A percentile compares a stretch with the other conserved stretches of the same genome.
phyloP scores from a whole-genome alignment of 2,797 vertebrate genomes.

The Anguilla pacifica region DNA sequence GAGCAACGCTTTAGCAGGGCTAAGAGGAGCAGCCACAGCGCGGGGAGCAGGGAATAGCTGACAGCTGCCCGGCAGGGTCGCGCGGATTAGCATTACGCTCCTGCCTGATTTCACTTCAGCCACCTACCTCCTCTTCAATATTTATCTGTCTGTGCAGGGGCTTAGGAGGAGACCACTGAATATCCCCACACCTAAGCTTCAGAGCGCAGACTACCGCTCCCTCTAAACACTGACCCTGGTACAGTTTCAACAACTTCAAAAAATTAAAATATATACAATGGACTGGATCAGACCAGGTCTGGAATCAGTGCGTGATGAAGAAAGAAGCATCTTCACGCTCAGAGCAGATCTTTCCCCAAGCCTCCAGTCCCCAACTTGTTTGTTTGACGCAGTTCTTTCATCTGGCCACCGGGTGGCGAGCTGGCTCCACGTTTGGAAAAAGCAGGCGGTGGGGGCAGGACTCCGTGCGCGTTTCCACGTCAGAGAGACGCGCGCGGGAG shows the following conservation, averaged over 20 bases:
- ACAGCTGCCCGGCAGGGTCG: constrained; percentile 78
- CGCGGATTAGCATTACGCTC: constrained; percentile 76
- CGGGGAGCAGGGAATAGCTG: constrained; percentile 73
- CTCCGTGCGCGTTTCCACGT: constrained; percentile 63
- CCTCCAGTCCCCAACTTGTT: background rate
- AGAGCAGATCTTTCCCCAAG: background rate
- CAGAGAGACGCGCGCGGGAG: constrained; percentile 64
- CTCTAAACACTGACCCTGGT: background rate
- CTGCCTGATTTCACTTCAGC: constrained; percentile 75
- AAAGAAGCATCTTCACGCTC: background rate
- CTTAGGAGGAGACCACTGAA: constrained; percentile 31
- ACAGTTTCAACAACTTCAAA: background rate
- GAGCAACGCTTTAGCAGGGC: constrained; percentile 70
- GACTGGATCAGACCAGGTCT: background rate
- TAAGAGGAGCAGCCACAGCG: constrained; percentile 65
- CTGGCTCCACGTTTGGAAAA: constrained; percentile 63
- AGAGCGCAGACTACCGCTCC: background rate
- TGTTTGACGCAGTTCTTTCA: background rate
- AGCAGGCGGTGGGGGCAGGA: constrained; percentile 31
- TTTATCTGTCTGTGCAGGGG: constrained; percentile 69
- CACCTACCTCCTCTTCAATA: constrained; percentile 71
- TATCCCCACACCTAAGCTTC: background rate
- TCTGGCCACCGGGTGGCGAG: constrained; percentile 77
- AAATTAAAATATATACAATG: background rate
- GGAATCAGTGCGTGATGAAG: background rate